phyloP scores from a whole-genome alignment of 2,888 invertebrate genomes.

The Acleris literana region DNA sequence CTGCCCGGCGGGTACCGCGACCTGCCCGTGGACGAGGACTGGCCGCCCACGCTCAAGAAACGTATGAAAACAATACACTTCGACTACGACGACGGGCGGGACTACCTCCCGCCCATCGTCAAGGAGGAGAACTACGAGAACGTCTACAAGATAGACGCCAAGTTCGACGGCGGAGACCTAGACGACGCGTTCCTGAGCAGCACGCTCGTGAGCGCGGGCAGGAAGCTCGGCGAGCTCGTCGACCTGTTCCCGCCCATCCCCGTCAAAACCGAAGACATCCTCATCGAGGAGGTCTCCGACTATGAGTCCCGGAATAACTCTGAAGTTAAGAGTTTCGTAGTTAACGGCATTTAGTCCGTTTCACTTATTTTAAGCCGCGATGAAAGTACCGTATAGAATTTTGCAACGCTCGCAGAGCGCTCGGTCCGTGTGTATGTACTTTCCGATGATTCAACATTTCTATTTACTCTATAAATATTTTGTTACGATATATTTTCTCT shows the following conservation, averaged over 20 bases:
- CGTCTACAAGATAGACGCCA: constrained; percentile 57
- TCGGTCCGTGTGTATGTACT: background rate
- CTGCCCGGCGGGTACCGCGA: constrained; percentile 78
- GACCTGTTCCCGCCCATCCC: constrained; percentile 68
- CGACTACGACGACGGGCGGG: constrained; percentile 70
- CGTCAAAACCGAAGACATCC: constrained; percentile 70
- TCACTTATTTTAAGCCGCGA: background rate
- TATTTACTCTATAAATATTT: constrained; percentile 25
- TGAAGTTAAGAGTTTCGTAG: constrained; percentile 72
- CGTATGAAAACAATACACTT: constrained; percentile 76
- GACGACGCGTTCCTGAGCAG: constrained; percentile 59
- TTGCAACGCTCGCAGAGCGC: constrained; percentile 1
- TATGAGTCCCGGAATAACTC: constrained; percentile 67
- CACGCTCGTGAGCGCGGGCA: constrained; percentile 65
- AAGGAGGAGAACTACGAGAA: constrained; percentile 73
- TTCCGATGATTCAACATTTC: constrained; percentile 19
- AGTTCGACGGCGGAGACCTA: constrained; percentile 56
- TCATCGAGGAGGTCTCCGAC: constrained; percentile 72
- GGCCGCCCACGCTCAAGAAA: constrained; percentile 82
- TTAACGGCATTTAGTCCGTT: constrained; percentile 40
- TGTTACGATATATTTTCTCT: constrained; percentile 32
- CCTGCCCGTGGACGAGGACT: constrained; percentile 84
- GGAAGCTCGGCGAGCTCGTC: constrained; percentile 70
- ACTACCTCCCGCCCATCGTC: constrained; percentile 70
- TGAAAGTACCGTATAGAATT: constrained; percentile 19